These are phyloP conservation scores for Porites evermanni DNA, from an alignment of 92 coral and sea anemone species.

Conservation along the genomic window DNA sequence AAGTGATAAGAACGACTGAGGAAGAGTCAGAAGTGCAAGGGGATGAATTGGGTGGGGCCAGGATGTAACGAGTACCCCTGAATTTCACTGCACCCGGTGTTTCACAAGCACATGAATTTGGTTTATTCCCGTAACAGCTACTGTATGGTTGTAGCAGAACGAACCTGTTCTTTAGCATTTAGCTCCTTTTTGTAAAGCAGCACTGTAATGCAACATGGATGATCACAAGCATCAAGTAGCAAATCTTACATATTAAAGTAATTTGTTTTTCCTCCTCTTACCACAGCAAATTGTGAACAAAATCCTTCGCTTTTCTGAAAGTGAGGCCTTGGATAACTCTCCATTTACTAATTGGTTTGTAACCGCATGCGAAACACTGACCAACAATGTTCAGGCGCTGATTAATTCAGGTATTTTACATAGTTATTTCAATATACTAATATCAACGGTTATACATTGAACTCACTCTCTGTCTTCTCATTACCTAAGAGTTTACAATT, in stretches of 20 bases:
- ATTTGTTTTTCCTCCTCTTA: neutral
- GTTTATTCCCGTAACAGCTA: neutral
- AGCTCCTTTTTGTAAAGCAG: no score
- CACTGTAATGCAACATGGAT: no score
- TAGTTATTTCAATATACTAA: neutral
- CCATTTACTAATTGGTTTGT: slow-evolving; percentile 32
- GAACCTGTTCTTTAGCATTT: no score
- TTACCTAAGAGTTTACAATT: no score
- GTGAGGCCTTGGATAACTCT: neutral
- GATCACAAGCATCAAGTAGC: neutral
- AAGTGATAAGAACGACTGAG: no score
- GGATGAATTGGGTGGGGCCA: no score
- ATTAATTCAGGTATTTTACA: slow-evolving; percentile 38
- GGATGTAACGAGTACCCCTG: neutral
- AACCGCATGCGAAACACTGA: neutral
- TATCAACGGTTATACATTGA: no score
- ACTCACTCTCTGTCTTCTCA: no score
- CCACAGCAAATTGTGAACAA: slow-evolving; percentile 1
- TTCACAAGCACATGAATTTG: neutral
- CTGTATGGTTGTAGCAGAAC: no score
- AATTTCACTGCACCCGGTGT: neutral
- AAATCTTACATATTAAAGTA: neutral
- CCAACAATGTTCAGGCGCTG: slow-evolving; percentile 28
- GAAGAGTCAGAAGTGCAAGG: no score
- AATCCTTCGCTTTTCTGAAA: neutral